Base-by-base conservation (phyloP, 2,888 invertebrate species). In the Rambutsinella grinnellia region DNA sequence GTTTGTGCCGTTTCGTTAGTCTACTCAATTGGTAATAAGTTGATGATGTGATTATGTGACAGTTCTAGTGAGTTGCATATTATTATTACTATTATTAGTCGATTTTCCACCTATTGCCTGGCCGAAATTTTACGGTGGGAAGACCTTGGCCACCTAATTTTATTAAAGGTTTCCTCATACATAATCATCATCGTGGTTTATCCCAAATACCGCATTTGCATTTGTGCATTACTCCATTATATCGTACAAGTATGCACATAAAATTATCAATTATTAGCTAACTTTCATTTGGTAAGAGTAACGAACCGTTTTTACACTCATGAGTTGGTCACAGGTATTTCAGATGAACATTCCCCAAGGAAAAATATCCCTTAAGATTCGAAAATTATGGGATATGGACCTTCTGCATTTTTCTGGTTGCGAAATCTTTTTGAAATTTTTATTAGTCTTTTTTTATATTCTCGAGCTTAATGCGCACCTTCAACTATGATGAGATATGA, bases 31-130 rank as follows among this genome's bases (percentile, higher is more conserved):
- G 23, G 49, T 46, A 49, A 58, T 28, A 62, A 47, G 36, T 36
- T 46, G 57, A 70, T 21, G 36, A 68, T 71, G 54, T 65, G 56
- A 65, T 65, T 65, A 65, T 65, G 70, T 71, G 70, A 71, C 70
- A 71, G 63, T 56, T 71, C 24, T 53, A 54, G 53, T 36, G 56
- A 44, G 51, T 27, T 63, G 70, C 70, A 70, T 46, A 63, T 63
- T 61, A 63, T 17, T 44, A 44, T 27, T 36, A 23, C 17, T 44
- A 26, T 8, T 53, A 19, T 5, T 17, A 47, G 44, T 27, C 19
- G 26, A 56, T 65, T 65, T 68, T 51, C 28, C 58, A 36, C 17
- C 17, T n/a, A 24, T 28, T 17, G 62, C 53, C 28, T 63, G 62
- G 57, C 70, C 62, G 63, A 71, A 71, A 63, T 47, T 71, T 36